These are phyloP conservation scores for Endomychus coccineus DNA, from an alignment of 2,888 invertebrate species.

Conservation along the genomic window DNA sequence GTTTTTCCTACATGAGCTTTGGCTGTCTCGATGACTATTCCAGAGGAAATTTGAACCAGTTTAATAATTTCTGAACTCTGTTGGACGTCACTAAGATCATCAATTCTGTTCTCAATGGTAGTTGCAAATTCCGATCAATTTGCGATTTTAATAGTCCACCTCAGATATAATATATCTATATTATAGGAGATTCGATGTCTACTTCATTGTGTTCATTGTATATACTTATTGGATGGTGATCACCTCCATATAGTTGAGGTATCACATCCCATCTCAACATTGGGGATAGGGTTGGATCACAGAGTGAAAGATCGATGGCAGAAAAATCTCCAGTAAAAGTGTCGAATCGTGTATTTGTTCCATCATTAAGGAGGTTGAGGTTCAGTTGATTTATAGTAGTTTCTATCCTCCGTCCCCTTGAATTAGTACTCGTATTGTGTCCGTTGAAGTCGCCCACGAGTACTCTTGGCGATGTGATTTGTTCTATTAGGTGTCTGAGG, in stretches of 20 bases:
- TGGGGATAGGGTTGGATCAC: not conserved
- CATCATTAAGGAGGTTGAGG: constrained; percentile 8
- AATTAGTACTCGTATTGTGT: constrained; percentile 6
- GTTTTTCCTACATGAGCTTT: constrained; percentile 1
- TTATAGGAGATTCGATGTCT: not conserved
- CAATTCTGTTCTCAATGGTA: not conserved
- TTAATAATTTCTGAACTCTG: no score
- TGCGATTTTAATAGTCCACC: constrained; percentile 11
- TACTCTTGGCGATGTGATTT: constrained; percentile 11
- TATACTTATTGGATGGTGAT: constrained; percentile 12
- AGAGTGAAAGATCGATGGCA: constrained; percentile 10
- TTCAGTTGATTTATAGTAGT: constrained; percentile 1
- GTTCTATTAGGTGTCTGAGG: constrained; percentile 9
- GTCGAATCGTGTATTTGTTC: constrained; percentile 8
- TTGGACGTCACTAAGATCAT: no score
- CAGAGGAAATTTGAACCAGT: no score
- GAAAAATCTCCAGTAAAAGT: constrained; percentile 7
- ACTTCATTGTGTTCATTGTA: constrained; percentile 3
- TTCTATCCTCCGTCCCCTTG: constrained; percentile 8
- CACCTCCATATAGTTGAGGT: constrained; percentile 9
- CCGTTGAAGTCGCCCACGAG: constrained; percentile 14
- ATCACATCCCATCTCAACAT: constrained; percentile 3
- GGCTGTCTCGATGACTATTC: no score
- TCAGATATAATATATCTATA: no score
- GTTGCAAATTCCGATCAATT: constrained; percentile 8